These are phyloP conservation scores for Enteromius unitaeniatus DNA, from an alignment of 2,797 vertebrate species.

Conservation along the genomic window DNA sequence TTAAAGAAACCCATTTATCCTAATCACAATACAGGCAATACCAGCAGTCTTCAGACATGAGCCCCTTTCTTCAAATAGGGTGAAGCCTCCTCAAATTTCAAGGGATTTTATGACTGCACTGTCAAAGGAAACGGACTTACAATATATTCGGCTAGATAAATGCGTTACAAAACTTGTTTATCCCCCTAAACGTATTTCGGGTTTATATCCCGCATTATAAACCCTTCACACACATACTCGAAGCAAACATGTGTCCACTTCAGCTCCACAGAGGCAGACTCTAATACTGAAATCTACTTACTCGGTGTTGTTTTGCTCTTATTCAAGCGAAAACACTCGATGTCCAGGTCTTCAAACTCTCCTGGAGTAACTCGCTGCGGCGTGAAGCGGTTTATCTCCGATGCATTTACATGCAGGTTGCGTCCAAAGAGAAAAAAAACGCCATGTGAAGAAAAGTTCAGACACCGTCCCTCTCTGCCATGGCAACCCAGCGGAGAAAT, in stretches of 20 bases:
- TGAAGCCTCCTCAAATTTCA: slow-evolving; percentile 4
- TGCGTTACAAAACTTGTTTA: not conserved
- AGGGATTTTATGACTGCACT: not conserved
- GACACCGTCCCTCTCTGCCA: slow-evolving; percentile 53
- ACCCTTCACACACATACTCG: too few relatives aligned
- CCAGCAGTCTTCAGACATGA: not conserved
- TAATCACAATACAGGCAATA: not conserved
- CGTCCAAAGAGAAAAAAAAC: slow-evolving; percentile 10
- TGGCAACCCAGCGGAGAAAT: slow-evolving; percentile 59
- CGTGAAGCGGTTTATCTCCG: not conserved
- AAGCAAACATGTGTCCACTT: not conserved
- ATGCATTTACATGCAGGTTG: slow-evolving; percentile 3
- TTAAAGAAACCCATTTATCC: not conserved
- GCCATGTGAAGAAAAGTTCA: slow-evolving; percentile 31
- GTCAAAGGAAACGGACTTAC: slow-evolving; percentile 31
- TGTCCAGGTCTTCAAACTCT: slow-evolving; percentile 14
- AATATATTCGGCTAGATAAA: not conserved
- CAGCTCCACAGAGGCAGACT: not conserved
- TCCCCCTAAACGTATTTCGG: not conserved
- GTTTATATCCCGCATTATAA: not conserved
- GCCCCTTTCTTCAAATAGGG: not conserved
- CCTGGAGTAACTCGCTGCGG: not conserved
- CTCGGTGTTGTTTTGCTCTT: not conserved
- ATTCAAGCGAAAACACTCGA: slow-evolving; percentile 9
- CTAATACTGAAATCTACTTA: slow-evolving; percentile 14